These are phyloP conservation scores for Girardinichthys multiradiatus DNA, from an alignment of 2,113 vertebrate species.

Conservation along the genomic window DNA sequence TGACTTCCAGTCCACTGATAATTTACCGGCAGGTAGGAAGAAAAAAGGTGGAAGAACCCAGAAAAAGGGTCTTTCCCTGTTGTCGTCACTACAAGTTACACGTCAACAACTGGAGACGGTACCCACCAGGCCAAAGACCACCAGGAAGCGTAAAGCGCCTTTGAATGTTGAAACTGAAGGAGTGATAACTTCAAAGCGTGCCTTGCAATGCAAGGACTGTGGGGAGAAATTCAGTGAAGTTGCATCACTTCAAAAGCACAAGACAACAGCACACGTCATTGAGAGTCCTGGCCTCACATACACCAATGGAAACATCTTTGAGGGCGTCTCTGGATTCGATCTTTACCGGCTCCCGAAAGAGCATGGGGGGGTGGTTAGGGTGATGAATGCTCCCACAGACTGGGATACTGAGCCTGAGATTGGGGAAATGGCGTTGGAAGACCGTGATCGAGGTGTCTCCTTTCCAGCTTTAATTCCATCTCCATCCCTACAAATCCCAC, in stretches of 20 bases:
- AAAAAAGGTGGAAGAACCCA: constrained; percentile 66
- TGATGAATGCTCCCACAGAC: constrained; percentile 68
- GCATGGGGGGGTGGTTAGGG: constrained; percentile 20
- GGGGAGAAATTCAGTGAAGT: constrained; percentile 77
- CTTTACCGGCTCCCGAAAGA: constrained; percentile 59
- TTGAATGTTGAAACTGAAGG: constrained; percentile 73
- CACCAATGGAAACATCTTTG: constrained; percentile 73
- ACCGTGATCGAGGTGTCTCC: constrained; percentile 69
- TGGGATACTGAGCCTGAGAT: constrained; percentile 80
- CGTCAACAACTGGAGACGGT: constrained; percentile 23
- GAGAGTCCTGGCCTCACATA: constrained; percentile 68
- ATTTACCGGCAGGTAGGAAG: constrained; percentile 23
- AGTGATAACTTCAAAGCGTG: constrained; percentile 71
- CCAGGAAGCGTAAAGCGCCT: constrained; percentile 77
- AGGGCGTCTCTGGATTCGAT: constrained; percentile 59
- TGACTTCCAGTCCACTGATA: constrained; percentile 32
- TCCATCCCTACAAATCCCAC: constrained; percentile 71
- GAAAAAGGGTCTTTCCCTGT: constrained; percentile 59
- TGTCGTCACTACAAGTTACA: constrained; percentile 51
- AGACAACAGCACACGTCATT: constrained; percentile 66
- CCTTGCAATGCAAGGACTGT: constrained; percentile 79
- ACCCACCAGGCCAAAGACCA: constrained; percentile 66
- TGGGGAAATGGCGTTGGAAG: constrained; percentile 65
- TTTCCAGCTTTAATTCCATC: constrained; percentile 81
- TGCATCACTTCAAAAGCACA: constrained; percentile 78